Conservation (phyloP, 2,888 invertebrate genomes). For the Odontomyia ornata region DNA sequence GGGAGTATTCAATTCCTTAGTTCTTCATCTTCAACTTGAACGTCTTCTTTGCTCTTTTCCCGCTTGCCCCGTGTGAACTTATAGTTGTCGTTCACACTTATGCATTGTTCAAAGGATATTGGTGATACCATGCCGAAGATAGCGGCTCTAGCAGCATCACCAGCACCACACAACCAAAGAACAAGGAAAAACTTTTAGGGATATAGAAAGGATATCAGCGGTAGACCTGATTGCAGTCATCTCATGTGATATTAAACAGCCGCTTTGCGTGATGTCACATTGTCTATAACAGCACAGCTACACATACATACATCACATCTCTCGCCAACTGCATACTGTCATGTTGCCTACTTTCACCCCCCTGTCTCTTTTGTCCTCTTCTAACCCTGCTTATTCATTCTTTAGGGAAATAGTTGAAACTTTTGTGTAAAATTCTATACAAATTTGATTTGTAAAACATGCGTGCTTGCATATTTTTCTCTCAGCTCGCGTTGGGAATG, state of each 20-base stretch:
- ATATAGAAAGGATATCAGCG: neutral
- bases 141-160: too few species aligned
- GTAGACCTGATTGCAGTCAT: slow-evolving; percentile 8
- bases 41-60: neutral
- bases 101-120: neutral
- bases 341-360: neutral
- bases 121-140: neutral
- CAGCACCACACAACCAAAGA: neutral
- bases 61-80: neutral
- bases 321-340: neutral
- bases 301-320: too few species aligned
- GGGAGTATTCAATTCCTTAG: neutral
- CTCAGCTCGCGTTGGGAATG: neutral
- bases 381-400: neutral
- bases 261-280: slow-evolving; percentile 8
- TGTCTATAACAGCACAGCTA: too few species aligned
- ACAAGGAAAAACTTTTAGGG: slow-evolving; percentile 44
- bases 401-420: neutral
- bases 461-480: slow-evolving; percentile 3
- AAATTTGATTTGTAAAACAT: slow-evolving; percentile 10
- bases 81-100: neutral
- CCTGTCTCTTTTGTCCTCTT: neutral
- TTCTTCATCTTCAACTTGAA: neutral
- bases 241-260: slow-evolving; percentile 32
- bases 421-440: neutral